Percentiles rank a stretch among this genome's conserved stretches.
Conservation (phyloP, 2,113 vertebrate genomes). For the Rhizomys pruinosus region DNA sequence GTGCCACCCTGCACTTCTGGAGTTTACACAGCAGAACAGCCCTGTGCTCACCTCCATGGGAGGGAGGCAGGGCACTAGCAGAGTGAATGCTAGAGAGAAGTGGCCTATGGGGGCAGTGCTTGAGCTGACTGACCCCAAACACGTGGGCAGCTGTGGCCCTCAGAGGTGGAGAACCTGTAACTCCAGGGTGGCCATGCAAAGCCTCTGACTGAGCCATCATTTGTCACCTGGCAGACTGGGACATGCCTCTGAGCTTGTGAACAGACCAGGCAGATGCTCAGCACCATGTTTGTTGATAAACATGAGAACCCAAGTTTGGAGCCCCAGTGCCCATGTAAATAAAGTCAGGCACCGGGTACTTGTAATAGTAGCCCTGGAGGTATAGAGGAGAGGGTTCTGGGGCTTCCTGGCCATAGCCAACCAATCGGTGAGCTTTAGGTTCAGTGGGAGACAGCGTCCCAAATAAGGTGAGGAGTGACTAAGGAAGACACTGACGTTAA, state of each 20-base stretch:
- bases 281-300: too few species aligned
- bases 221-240: background rate
- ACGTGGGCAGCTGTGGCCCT: background rate
- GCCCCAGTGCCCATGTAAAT: too few species aligned
- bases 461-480: background rate
- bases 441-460: background rate
- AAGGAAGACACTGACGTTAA: background rate
- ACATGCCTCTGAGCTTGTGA: too few species aligned
- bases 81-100: too few species aligned
- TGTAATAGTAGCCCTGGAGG: too few species aligned
- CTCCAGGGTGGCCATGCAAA: too few species aligned
- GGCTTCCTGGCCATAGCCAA: background rate
- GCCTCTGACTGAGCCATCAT: too few species aligned
- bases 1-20: rapidly evolving
- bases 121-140: too few species aligned
- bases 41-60: background rate
- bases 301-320: too few species aligned
- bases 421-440: background rate
- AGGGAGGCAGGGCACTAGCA: rapidly evolving
- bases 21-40: background rate
- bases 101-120: rapidly evolving
- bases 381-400: background rate
- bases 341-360: too few species aligned
- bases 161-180: background rate
- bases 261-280: too few species aligned